Evolutionary conservation across 2,797 vertebrate genomes (phyloP).

Genomic region (Okamejei kenojei): DNA sequence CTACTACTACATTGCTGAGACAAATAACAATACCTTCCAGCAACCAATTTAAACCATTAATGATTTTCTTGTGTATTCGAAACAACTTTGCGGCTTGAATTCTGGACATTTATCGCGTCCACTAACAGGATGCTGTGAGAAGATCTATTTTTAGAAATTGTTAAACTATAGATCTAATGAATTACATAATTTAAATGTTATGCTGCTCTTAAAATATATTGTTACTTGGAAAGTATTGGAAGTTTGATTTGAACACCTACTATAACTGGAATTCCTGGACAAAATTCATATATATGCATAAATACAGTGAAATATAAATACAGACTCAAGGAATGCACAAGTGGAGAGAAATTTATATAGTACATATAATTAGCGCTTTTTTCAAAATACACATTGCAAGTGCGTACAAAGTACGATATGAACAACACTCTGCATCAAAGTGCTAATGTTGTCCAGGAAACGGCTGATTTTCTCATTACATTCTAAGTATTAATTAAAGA

Average conservation of each 20-base stretch:
- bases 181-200: background rate
- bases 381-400: slow-evolving; percentile 27
- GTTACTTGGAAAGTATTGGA: background rate
- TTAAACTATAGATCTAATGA: background rate
- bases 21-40: background rate
- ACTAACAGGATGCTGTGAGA: background rate
- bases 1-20: too few species aligned
- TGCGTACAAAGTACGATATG: slow-evolving; percentile 25
- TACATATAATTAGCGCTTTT: slow-evolving; percentile 36
- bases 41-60: background rate
- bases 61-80: background rate
- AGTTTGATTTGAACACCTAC: background rate
- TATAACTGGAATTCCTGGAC: background rate
- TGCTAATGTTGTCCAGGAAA: slow-evolving; percentile 35
- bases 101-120: background rate
- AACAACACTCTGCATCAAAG: slow-evolving; percentile 28
- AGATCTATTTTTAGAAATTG: background rate
- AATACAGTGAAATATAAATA: slow-evolving; percentile 15
- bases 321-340: background rate
- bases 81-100: too few species aligned
- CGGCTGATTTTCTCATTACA: slow-evolving; percentile 33
- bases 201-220: background rate
- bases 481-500: slow-evolving; percentile 39
- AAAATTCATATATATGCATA: background rate
- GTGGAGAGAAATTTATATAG: slow-evolving; percentile 5